Base-by-base conservation (phyloP, 2,113 vertebrate genomes). In the Tachysurus vachellii region DNA sequence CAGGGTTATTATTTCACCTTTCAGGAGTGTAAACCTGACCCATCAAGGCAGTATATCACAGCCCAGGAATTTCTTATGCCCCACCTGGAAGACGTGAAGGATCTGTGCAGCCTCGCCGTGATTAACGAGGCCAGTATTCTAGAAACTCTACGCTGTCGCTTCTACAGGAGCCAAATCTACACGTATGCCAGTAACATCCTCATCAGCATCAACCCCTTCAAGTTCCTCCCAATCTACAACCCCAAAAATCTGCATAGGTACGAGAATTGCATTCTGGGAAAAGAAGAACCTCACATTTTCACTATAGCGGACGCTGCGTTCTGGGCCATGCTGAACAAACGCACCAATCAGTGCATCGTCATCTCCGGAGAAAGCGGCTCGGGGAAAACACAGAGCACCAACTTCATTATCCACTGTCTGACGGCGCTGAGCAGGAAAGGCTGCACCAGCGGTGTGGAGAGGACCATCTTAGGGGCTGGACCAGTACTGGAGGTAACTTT, bases 241-340 rank as follows among this genome's bases (percentile, higher is more conserved):
- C 98, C 98, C 80, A 99, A 97, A 88, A 98, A 97, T 2, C 95
- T 99, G 90, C 97, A 97, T 94, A 95, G 96, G 95, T 99, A 99
- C 0, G 96, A 99, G 93, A 98, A 97, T 84, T 97, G 98, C 91
- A 95, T 96, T 2, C 96, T 99, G 54, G 97, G 97, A 8, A 96
- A 96, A 89, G 56, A 98, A 66, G 97, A 97, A 88, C 98, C 98
- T 3, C 98, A 99, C 23, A 96, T 99, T 87, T 99, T 99, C 4
- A 97, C 97, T 1, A 94, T 99, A 19, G 98, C 98, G 0, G 96
- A 98, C 0, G 96, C 95, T 86, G 96, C 97, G 61, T 98, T 97
- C 92, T 95, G 95, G 0, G 90, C 97, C 26, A 99, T 99, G 98
- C 95, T 98, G 73, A 96, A 90, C 87, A 95, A 96, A 84, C 96